phyloP scores from a whole-genome alignment of 2,888 invertebrate species.

The Erebia aethiops region DNA sequence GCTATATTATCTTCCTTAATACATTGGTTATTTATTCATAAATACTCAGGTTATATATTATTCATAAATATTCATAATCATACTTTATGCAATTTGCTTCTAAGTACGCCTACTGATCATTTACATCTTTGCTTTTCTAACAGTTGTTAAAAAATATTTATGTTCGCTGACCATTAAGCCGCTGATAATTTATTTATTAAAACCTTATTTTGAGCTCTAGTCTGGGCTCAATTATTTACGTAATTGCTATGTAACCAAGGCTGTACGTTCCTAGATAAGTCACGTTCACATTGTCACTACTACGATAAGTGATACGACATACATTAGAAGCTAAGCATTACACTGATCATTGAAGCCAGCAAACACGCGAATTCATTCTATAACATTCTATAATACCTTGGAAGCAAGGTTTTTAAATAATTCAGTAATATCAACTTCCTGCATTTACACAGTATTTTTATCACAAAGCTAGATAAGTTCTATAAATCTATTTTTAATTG shows the following conservation, averaged over 20 bases:
- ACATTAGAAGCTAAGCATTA: constrained; percentile 15
- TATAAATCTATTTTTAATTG: not conserved
- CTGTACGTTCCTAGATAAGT: constrained; percentile 40
- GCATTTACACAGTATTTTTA: not conserved
- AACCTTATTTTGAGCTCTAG: constrained; percentile 5
- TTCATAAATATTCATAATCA: not conserved
- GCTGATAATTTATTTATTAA: not conserved
- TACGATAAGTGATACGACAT: constrained; percentile 35
- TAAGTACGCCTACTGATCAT: not conserved
- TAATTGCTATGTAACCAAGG: constrained; percentile 35
- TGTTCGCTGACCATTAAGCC: constrained; percentile 1
- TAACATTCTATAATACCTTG: constrained; percentile 7
- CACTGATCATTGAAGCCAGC: constrained; percentile 12
- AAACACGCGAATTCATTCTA: constrained; percentile 8
- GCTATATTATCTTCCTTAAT: too few relatives aligned
- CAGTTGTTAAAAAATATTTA: constrained; percentile 1
- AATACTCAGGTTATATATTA: too few relatives aligned
- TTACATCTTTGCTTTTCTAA: not conserved
- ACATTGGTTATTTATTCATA: too few relatives aligned
- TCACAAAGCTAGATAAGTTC: not conserved
- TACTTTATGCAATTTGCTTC: not conserved
- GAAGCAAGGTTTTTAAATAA: constrained; percentile 15
- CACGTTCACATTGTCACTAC: constrained; percentile 45
- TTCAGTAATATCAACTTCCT: constrained; percentile 8
- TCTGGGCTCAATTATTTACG: constrained; percentile 13